A percentile compares a stretch with the other conserved stretches of the same genome.
Evolutionary conservation across 2,113 vertebrate genomes (phyloP).

Genomic region (Bufo gargarizans): DNA sequence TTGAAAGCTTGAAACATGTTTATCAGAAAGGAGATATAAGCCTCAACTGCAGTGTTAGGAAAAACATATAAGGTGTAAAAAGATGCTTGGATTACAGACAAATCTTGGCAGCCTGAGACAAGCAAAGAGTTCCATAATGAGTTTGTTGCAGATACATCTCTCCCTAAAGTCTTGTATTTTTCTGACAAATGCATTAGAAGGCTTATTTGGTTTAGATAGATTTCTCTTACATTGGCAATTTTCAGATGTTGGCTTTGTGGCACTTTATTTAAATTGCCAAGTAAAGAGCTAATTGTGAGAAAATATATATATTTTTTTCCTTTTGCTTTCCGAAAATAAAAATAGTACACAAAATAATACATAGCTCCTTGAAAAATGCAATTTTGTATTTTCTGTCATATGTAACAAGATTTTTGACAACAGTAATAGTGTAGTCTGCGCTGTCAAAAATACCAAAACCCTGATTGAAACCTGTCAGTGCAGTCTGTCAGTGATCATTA

Average conservation of each 20-base stretch:
- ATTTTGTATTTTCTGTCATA: too few relatives aligned
- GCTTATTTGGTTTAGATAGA: background rate
- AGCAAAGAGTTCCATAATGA: constrained; percentile 52
- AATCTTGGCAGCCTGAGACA: constrained; percentile 38
- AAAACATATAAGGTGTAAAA: constrained; percentile 48
- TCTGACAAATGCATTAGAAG: constrained; percentile 39
- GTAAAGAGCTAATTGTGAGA: too few relatives aligned
- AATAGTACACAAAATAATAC: too few relatives aligned
- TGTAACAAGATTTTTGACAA: too few relatives aligned
- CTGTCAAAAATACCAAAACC: too few relatives aligned
- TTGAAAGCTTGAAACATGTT: constrained; percentile 22
- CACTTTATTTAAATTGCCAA: background rate
- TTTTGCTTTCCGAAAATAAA: too few relatives aligned
- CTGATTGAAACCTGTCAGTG: too few relatives aligned
- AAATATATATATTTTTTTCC: too few relatives aligned
- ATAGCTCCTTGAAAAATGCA: too few relatives aligned
- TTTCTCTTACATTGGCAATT: constrained; percentile 15
- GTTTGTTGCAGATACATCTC: constrained; percentile 38
- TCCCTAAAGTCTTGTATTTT: constrained; percentile 27
- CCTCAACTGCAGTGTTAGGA: constrained; percentile 30
- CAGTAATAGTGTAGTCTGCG: too few relatives aligned
- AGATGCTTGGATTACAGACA: constrained; percentile 32
- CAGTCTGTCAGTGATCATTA: too few relatives aligned
- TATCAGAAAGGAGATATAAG: constrained; percentile 1
- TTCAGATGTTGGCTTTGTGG: constrained; percentile 26